Conservation (phyloP, 1,140 invertebrate species). For the Psix sp. region DNA sequence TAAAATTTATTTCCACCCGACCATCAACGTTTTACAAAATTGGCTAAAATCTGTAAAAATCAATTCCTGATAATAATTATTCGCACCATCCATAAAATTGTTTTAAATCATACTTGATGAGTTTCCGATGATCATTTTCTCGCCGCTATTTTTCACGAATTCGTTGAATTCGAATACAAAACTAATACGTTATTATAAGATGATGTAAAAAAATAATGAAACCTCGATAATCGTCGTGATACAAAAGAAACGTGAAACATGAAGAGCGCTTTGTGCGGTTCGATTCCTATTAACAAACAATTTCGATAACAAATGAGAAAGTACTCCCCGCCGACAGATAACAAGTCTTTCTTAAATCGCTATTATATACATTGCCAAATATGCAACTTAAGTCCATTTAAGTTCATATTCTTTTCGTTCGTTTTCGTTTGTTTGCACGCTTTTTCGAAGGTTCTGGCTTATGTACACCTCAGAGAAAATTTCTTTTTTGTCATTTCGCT, state of each 20-base stretch:
- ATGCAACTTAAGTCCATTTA: constrained; percentile 19
- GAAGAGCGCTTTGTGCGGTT: constrained; percentile 11
- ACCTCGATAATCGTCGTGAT: constrained; percentile 16
- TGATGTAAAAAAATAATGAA: constrained; percentile 47
- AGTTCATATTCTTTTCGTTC: constrained; percentile 20
- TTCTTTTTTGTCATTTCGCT: constrained; percentile 1
- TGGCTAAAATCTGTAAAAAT: constrained; percentile 11
- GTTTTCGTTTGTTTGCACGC: constrained; percentile 16
- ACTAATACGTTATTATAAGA: constrained; percentile 28
- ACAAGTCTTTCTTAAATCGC: constrained; percentile 14
- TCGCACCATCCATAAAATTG: not conserved
- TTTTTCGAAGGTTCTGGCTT: constrained; percentile 12
- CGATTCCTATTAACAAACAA: constrained; percentile 4
- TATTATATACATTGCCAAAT: constrained; percentile 27
- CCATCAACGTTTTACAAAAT: constrained; percentile 16
- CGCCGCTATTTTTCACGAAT: constrained; percentile 18
- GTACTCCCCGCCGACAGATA: constrained; percentile 25
- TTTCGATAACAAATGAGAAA: constrained; percentile 30
- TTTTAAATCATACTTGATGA: not conserved
- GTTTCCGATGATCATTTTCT: constrained; percentile 1
- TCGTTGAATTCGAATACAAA: constrained; percentile 26
- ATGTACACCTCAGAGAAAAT: constrained; percentile 20
- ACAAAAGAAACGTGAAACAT: constrained; percentile 23
- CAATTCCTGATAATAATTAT: constrained; percentile 14
- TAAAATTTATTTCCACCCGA: constrained; percentile 11